A percentile compares a stretch with the other conserved stretches of the same genome.
These are phyloP conservation scores for Cerastis rubricosa DNA, from an alignment of 2,888 invertebrate genomes.

Conservation along the genomic window DNA sequence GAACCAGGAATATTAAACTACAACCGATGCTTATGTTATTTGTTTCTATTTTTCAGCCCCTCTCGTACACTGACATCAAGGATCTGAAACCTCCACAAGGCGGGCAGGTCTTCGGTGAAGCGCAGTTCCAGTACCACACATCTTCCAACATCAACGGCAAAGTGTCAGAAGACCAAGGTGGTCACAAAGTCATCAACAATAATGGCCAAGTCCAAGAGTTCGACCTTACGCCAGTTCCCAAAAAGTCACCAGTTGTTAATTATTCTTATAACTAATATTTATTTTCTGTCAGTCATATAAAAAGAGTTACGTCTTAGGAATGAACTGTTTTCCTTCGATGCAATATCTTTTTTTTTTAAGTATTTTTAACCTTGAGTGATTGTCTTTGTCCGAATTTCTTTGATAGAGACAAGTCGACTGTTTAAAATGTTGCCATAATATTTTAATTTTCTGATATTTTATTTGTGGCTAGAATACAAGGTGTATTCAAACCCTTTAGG, in stretches of 20 bases:
- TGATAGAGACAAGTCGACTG: background rate
- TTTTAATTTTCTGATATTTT: background rate
- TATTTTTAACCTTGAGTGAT: too few relatives aligned
- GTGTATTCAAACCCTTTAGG: too few relatives aligned
- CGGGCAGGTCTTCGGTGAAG: slow-evolving; percentile 51
- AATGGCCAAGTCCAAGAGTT: slow-evolving; percentile 51
- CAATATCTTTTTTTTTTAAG: background rate
- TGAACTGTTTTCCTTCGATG: background rate
- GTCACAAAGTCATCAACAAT: slow-evolving; percentile 50
- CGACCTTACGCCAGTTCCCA: slow-evolving; percentile 32
- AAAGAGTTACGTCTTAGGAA: background rate
- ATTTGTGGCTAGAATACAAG: background rate
- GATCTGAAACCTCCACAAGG: slow-evolving; percentile 48
- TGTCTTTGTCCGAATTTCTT: background rate
- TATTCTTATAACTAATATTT: slow-evolving; percentile 11
- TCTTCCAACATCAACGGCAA: slow-evolving; percentile 44
- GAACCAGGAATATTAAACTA: background rate
- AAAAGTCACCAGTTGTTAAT: background rate
- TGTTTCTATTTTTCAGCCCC: slow-evolving; percentile 5
- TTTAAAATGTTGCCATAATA: slow-evolving; percentile 27
- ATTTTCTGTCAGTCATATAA: background rate
- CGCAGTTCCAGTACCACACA: slow-evolving; percentile 40
- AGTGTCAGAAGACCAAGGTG: slow-evolving; percentile 43
- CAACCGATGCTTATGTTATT: background rate
- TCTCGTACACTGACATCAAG: slow-evolving; percentile 17